phyloP scores from a whole-genome alignment of 2,797 vertebrate genomes.

The Coendou prehensilis region DNA sequence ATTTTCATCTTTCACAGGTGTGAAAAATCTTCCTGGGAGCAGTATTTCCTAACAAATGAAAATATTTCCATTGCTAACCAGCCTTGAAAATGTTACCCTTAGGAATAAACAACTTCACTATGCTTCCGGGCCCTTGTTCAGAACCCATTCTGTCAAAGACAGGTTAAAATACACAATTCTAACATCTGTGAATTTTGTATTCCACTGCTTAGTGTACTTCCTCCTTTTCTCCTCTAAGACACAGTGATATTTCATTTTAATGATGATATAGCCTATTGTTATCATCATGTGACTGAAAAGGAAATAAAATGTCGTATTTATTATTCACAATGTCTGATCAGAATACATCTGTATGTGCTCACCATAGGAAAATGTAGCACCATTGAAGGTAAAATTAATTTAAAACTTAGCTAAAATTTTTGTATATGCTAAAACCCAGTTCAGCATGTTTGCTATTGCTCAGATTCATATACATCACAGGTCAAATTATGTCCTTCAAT shows the following conservation, averaged over 20 bases:
- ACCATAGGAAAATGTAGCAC: not conserved
- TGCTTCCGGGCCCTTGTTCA: not conserved
- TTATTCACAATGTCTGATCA: not conserved
- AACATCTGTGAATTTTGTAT: slow-evolving; percentile 10
- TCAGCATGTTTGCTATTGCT: not conserved
- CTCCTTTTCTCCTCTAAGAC: not conserved
- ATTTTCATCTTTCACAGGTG: slow-evolving; percentile 10
- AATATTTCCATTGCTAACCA: slow-evolving; percentile 71
- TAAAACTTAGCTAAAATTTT: slow-evolving; percentile 44
- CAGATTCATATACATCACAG: not conserved
- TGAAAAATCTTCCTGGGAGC: slow-evolving; percentile 68
- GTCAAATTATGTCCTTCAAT: not conserved
- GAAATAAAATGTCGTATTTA: not conserved
- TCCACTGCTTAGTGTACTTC: not conserved
- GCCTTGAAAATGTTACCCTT: slow-evolving; percentile 57
- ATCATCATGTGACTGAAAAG: not conserved
- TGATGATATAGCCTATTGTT: slow-evolving; percentile 27
- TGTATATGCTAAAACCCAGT: not conserved
- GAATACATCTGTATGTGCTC: not conserved
- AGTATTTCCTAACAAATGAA: slow-evolving; percentile 52
- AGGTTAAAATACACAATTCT: slow-evolving; percentile 55
- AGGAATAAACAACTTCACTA: slow-evolving; percentile 34
- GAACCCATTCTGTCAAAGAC: not conserved
- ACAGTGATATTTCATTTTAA: slow-evolving; percentile 66
- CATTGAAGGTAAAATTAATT: not conserved